Base-by-base conservation (phyloP, 1,140 invertebrate genomes). In the Alviniconcha marisindica region DNA sequence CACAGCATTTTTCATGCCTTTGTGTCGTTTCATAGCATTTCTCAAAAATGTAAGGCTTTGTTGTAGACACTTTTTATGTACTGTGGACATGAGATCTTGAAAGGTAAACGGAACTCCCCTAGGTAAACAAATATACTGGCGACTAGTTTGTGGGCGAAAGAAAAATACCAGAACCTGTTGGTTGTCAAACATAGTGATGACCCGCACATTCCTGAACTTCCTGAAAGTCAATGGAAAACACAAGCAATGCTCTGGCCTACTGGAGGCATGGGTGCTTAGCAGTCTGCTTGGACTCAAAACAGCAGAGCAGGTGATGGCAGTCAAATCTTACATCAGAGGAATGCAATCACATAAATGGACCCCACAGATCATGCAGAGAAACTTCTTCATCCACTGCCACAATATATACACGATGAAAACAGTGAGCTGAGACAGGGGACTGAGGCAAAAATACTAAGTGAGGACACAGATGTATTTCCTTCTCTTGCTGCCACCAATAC, bases 201-300 rank as follows among this genome's bases (percentile, higher is more conserved):
- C 66, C 18, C 78, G 33, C 28, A 81, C 33, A 12, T 33, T 31
- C 28, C 54, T 81, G 48, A 81, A 81, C 44, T 66, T 81, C 56
- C 21, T 78, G 76, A 78, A 78, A 1, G 76, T 54, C 1, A 42
- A 48, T 54, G 42, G 76, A 78, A 40, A 78, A 78, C 76, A 78
- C 48, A 42, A 28, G 38, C 15, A 78, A 78, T 42, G 31, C 31
- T 48, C 38, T 36, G 48, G 76, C 10, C 40, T 42, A 18, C 18
- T 78, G 40, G 38, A 54, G 48, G 15, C 48, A 31, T 51, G 76
- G 38, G 38, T 42, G 21, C 38, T 48, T 48, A 78, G 76, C 2
- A 54, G 31, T 48, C 38, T 78, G 14, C 76, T 48, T 42, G 48
- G 76, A 48, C 38, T 31, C 1, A 42, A 78, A 21, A 48, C 40